phyloP scores from a whole-genome alignment of 2,797 vertebrate genomes.

The Artibeus jamaicensis region DNA sequence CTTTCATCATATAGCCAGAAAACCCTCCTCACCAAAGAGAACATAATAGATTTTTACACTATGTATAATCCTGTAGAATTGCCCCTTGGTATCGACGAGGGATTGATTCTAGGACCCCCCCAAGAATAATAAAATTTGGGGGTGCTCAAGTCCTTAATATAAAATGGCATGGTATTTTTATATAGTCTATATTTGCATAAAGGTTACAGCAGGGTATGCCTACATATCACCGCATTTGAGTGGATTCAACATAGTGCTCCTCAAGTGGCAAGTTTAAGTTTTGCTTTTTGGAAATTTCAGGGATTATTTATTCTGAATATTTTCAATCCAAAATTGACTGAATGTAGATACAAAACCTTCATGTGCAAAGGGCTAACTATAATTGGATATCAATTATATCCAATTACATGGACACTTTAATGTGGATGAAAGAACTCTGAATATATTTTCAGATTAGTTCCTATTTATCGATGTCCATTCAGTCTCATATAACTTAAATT shows the following conservation, averaged over 20 bases:
- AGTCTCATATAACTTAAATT: neutral
- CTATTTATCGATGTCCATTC: neutral
- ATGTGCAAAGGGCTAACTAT: neutral
- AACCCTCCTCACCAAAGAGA: neutral
- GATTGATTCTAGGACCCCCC: neutral
- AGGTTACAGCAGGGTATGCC: neutral
- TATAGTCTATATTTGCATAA: neutral
- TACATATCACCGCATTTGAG: neutral
- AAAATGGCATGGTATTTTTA: neutral
- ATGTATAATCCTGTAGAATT: neutral
- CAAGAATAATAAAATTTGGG: neutral
- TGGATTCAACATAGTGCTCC: neutral
- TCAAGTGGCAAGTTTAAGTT: neutral
- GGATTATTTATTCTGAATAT: neutral
- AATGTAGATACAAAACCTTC: neutral
- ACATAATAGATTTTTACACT: neutral
- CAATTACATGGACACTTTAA: neutral
- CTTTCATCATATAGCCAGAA: neutral
- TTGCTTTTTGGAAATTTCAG: neutral
- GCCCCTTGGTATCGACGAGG: neutral
- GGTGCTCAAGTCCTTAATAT: neutral
- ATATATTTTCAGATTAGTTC: neutral
- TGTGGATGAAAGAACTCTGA: constrained; percentile 11
- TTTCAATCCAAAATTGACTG: neutral
- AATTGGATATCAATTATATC: neutral